These are phyloP conservation scores for Vombatus ursinus DNA, from an alignment of 2,113 vertebrate species.

Conservation along the genomic window DNA sequence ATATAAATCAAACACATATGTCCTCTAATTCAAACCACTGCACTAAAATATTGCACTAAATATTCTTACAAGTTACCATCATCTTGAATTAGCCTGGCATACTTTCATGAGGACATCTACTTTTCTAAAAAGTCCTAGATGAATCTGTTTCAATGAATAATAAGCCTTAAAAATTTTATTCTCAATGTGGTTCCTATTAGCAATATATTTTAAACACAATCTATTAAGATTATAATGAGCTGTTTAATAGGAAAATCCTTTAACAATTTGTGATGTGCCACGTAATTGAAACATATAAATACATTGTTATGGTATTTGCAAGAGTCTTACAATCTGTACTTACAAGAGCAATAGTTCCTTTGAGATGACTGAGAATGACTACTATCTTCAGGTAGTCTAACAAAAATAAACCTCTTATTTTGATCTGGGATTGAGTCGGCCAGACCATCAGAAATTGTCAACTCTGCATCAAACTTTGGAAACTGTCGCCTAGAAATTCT, in stretches of 20 bases:
- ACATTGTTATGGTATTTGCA: not conserved
- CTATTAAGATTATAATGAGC: slow-evolving; percentile 11
- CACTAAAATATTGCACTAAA: not conserved
- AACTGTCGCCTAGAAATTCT: slow-evolving; percentile 84
- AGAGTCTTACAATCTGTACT: slow-evolving; percentile 24
- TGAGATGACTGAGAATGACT: slow-evolving; percentile 49
- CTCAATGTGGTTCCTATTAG: slow-evolving; percentile 22
- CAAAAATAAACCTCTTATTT: slow-evolving; percentile 88
- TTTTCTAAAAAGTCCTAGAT: slow-evolving; percentile 25
- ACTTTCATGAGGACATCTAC: not conserved
- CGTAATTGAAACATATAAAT: slow-evolving; percentile 31
- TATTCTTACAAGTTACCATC: not conserved
- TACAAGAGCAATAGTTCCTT: slow-evolving; percentile 17
- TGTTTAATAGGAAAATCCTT: slow-evolving; percentile 9
- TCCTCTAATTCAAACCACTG: too few species aligned
- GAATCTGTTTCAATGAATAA: slow-evolving; percentile 31
- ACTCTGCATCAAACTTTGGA: slow-evolving; percentile 86
- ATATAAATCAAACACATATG: too few species aligned
- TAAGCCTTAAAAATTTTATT: slow-evolving; percentile 1
- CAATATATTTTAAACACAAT: slow-evolving; percentile 24
- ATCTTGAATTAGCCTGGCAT: not conserved
- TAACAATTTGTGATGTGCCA: not conserved
- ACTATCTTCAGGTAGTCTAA: slow-evolving; percentile 79
- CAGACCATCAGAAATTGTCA: slow-evolving; percentile 72
- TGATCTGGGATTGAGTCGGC: slow-evolving; percentile 71